Conservation (phyloP, 2,888 invertebrate species). For the Megaustenia siamemsis region DNA sequence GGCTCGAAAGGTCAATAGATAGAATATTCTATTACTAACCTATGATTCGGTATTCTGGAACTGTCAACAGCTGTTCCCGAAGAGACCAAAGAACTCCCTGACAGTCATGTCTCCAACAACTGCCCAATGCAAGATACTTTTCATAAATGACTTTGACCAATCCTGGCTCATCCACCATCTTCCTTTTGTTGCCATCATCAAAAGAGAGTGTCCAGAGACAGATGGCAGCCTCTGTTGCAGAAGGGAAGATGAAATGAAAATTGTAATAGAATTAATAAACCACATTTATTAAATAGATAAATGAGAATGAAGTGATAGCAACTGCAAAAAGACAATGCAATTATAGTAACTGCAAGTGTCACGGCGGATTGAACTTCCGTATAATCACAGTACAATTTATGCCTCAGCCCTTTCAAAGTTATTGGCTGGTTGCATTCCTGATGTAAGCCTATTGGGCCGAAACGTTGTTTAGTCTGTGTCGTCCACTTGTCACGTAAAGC, state of each 20-base stretch:
- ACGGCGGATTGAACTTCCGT: too few relatives aligned
- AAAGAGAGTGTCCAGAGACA: slow-evolving; percentile 66
- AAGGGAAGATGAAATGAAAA: too few relatives aligned
- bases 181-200: slow-evolving; percentile 62
- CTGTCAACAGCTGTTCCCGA: slow-evolving; percentile 54
- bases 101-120: slow-evolving; percentile 56
- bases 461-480: too few relatives aligned
- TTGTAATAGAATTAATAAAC: too few relatives aligned
- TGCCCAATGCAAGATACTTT: slow-evolving; percentile 40
- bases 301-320: background rate
- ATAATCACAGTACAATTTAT: too few relatives aligned
- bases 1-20: too few relatives aligned
- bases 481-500: too few relatives aligned
- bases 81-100: slow-evolving; percentile 66
- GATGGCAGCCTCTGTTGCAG: slow-evolving; percentile 39
- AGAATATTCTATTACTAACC: slow-evolving; percentile 57
- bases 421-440: too few relatives aligned
- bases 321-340: background rate
- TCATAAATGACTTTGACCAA: slow-evolving; percentile 55
- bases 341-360: background rate
- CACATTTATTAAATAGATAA: background rate
- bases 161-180: slow-evolving; percentile 60
- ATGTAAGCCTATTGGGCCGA: too few relatives aligned
- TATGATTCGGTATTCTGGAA: slow-evolving; percentile 55
- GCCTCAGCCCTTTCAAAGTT: too few relatives aligned